These are phyloP conservation scores for Xanthia togata DNA, from an alignment of 2,888 invertebrate species.

Conservation along the genomic window DNA sequence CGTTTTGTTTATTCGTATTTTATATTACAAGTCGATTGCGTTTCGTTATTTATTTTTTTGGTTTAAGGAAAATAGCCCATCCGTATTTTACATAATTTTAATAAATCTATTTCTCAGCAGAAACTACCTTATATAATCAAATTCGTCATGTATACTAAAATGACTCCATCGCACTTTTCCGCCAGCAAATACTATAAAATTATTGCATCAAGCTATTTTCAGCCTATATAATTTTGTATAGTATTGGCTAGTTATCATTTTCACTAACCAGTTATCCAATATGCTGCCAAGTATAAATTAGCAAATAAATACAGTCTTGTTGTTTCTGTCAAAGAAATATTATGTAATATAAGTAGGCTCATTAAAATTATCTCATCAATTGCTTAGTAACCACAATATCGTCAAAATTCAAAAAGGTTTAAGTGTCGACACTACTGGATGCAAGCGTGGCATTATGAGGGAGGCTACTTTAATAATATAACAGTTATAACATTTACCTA, in stretches of 20 bases:
- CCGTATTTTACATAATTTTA: slow-evolving; percentile 54
- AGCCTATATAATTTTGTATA: slow-evolving; percentile 44
- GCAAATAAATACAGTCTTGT: slow-evolving; percentile 77
- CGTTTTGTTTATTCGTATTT: slow-evolving; percentile 57
- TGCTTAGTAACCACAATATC: slow-evolving; percentile 66
- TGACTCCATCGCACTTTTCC: slow-evolving; percentile 41
- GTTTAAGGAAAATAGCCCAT: slow-evolving; percentile 65
- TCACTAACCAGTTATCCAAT: slow-evolving; percentile 67
- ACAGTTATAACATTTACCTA: slow-evolving; percentile 76
- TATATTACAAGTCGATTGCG: slow-evolving; percentile 64
- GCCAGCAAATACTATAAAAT: slow-evolving; percentile 59
- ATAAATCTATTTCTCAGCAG: slow-evolving; percentile 60
- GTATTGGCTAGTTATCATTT: slow-evolving; percentile 50
- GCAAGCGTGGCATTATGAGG: slow-evolving; percentile 80
- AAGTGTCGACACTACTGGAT: slow-evolving; percentile 77
- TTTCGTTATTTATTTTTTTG: slow-evolving; percentile 60
- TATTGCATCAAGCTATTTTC: slow-evolving; percentile 26
- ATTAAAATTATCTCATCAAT: slow-evolving; percentile 57
- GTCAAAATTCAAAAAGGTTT: slow-evolving; percentile 53
- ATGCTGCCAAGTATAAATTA: slow-evolving; percentile 68
- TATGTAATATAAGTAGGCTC: slow-evolving; percentile 60
- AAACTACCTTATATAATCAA: slow-evolving; percentile 61
- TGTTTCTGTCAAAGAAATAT: slow-evolving; percentile 68
- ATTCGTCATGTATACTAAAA: slow-evolving; percentile 66
- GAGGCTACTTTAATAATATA: slow-evolving; percentile 76